phyloP scores from a whole-genome alignment of 2,797 vertebrate species.

The Neopelma chrysocephalum region DNA sequence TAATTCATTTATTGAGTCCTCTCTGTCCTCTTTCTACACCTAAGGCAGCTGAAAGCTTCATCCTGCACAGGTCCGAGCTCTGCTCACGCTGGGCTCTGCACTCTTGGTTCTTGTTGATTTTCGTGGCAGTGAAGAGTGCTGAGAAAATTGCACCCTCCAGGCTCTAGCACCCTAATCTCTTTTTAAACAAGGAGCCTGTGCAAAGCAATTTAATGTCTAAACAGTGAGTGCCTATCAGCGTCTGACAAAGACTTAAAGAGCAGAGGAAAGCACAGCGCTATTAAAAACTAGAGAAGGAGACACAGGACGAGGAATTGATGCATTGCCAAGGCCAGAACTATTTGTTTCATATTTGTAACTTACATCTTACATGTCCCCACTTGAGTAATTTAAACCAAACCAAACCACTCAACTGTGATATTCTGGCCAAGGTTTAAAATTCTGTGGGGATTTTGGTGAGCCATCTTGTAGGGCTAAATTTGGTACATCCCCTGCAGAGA shows the following conservation, averaged over 20 bases:
- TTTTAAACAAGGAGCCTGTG: slow-evolving; percentile 40
- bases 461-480: not conserved
- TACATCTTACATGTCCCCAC: not conserved
- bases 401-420: not conserved
- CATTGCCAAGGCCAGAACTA: not conserved
- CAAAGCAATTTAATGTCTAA: slow-evolving; percentile 37
- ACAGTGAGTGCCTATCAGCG: slow-evolving; percentile 15
- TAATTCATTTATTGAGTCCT: not conserved
- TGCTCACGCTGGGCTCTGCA: not conserved
- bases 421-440: not conserved
- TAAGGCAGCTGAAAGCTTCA: not conserved
- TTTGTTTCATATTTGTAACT: not conserved
- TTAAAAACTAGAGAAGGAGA: not conserved
- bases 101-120: not conserved
- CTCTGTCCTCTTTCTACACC: not conserved
- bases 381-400: not conserved
- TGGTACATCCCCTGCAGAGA: not conserved
- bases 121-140: not conserved
- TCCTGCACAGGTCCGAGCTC: not conserved
- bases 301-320: not conserved
- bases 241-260: slow-evolving; percentile 13
- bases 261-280: not conserved
- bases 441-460: not conserved
- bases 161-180: slow-evolving; percentile 34
- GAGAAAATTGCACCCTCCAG: slow-evolving; percentile 9